phyloP scores from a whole-genome alignment of 2,888 invertebrate species.

The Eledone cirrhosa region DNA sequence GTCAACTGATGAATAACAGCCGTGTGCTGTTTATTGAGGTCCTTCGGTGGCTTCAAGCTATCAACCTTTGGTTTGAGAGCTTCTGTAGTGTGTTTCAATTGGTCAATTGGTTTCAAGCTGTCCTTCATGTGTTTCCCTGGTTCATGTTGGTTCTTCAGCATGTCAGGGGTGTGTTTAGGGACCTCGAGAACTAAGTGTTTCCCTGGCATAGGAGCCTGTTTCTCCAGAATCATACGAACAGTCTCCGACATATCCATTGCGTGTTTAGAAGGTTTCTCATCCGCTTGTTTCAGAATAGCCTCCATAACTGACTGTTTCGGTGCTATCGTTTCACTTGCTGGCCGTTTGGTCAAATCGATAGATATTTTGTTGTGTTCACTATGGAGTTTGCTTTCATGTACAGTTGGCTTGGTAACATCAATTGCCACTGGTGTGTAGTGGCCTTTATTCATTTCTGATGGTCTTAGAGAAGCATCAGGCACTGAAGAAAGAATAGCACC shows the following conservation, averaged over 20 bases:
- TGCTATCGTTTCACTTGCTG: not conserved
- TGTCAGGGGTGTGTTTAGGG: not conserved
- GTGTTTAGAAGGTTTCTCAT: constrained; percentile 19
- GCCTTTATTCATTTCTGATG: constrained; percentile 14
- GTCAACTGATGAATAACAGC: constrained; percentile 18
- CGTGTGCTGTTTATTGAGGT: not conserved
- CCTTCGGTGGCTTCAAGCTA: not conserved
- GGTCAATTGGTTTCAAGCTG: not conserved
- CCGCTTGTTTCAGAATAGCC: constrained; percentile 16
- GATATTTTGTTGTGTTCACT: not conserved
- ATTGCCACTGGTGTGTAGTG: not conserved
- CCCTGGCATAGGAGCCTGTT: constrained; percentile 22
- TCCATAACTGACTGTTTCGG: constrained; percentile 19
- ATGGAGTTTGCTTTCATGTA: not conserved
- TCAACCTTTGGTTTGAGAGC: not conserved
- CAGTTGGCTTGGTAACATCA: not conserved
- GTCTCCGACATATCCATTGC: constrained; percentile 11
- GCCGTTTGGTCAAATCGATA: not conserved
- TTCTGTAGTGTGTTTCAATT: not conserved
- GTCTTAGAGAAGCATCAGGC: not conserved
- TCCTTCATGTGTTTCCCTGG: not conserved
- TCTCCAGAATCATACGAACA: constrained; percentile 21
- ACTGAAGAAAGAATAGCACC: not conserved
- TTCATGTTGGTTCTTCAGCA: not conserved
- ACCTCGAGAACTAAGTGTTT: not conserved